Evolutionary conservation across 1,140 invertebrate genomes (phyloP).

Genomic region (Euwallacea fornicatus): DNA sequence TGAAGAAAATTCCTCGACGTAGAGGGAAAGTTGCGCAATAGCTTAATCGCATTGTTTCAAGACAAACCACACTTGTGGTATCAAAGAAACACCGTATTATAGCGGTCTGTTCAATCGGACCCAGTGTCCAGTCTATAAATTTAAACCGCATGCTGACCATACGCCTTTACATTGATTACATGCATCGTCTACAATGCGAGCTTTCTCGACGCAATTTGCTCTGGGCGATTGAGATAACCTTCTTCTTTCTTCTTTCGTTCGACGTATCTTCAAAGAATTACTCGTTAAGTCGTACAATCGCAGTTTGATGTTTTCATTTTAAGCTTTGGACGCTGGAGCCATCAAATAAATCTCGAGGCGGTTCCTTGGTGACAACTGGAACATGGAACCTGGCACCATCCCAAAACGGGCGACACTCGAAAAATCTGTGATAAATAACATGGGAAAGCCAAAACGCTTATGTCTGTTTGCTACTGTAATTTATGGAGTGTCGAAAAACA

Average conservation of each 20-base stretch:
- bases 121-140: conserved; percentile 47
- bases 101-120: conserved; percentile 9
- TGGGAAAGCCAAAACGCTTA: conserved; percentile 24
- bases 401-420: conserved; percentile 21
- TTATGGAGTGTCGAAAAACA: conserved; percentile 17
- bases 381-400: conserved; percentile 20
- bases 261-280: too few relatives aligned
- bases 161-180: conserved; percentile 51
- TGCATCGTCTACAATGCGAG: conserved; percentile 44
- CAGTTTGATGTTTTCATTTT: not conserved
- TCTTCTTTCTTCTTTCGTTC: too few relatives aligned
- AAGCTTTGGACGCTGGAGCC: not conserved
- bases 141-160: conserved; percentile 47
- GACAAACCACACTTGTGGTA: not conserved
- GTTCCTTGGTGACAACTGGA: conserved; percentile 15
- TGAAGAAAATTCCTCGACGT: too few relatives aligned
- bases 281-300: too few relatives aligned
- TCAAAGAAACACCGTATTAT: conserved; percentile 18
- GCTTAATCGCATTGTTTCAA: conserved; percentile 7
- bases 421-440: conserved; percentile 27
- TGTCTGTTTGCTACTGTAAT: conserved; percentile 15
- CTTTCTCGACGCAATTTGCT: not conserved
- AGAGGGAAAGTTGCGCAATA: not conserved
- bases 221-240: too few relatives aligned
- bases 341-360: conserved; percentile 23